Evolutionary conservation across 2,113 vertebrate species (phyloP).

Genomic region (Theropithecus gelada): DNA sequence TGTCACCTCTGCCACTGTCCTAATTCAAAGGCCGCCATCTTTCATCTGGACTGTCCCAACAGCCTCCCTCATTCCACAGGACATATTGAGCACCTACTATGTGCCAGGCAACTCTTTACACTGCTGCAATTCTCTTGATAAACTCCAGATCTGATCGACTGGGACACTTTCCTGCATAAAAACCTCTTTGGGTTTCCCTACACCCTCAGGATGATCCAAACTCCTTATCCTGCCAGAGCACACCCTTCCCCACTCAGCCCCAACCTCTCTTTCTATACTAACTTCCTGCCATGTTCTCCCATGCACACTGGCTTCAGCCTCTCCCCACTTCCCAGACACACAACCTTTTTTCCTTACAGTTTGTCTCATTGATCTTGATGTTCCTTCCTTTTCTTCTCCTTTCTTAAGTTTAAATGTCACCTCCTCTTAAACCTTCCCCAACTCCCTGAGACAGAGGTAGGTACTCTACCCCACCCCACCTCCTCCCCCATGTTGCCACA

Average conservation of each 20-base stretch:
- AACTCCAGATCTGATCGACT: not conserved
- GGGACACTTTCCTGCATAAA: not conserved
- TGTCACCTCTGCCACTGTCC: not conserved
- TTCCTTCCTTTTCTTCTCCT: not conserved
- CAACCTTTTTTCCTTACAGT: not conserved
- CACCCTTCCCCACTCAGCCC: not conserved
- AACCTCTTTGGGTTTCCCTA: not conserved
- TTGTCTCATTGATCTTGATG: not conserved
- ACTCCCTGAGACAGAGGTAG: not conserved
- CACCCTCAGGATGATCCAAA: not conserved
- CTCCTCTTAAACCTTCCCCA: not conserved
- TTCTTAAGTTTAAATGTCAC: not conserved
- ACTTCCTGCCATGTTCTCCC: not conserved
- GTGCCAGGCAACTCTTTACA: not conserved
- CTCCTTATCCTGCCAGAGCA: not conserved
- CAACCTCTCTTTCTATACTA: not conserved
- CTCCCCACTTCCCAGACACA: not conserved
- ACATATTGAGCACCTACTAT: not conserved
- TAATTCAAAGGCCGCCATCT: not conserved
- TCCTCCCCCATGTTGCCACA: rapidly evolving
- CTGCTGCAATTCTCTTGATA: not conserved
- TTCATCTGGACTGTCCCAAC: not conserved
- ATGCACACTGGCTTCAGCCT: not conserved
- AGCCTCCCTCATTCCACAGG: not conserved
- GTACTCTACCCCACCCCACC: no score